Evolutionary conservation across 92 coral and sea anemone genomes (phyloP), one percentile per base, ranked within the genome.

Genomic region (Micromussa lordhowensis): DNA sequence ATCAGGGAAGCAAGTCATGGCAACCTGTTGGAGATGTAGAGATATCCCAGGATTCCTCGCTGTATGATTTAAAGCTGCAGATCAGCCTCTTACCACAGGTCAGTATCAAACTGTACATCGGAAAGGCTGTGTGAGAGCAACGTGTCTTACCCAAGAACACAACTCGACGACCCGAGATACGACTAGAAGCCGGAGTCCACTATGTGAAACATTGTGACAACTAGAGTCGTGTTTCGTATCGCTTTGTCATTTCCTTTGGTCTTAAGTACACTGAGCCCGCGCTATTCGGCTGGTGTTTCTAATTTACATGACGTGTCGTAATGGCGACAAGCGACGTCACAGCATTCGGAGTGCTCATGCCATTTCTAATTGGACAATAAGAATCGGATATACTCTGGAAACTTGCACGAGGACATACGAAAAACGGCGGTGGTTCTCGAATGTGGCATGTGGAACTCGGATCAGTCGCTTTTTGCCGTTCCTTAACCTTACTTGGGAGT

Each of bases 41-140:
- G 83, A 91, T 95, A 49, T 92, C 94, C 31, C 86, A 91, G 64
- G 96, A 95, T 18, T 87, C 82, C 68, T 75, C 91, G 32, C 87
- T 95, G 79, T 79, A 77, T 49, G 92, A 93, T 77, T 91, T 95
- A 36, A 95, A 93, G 90, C 55, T 75, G 54, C 93, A 92, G 75
- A 92, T 94, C 44, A 78, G 90, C 68, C 81, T 44, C n/a, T 61
- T 90, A 44, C 87, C 93, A 30, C 91, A 93, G 89, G 95, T 93
- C n/a, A 84, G 87, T 68, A 8, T 75, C 13, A 44, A 9, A 9
- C 14, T 44, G 51, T 44, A 44, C 7, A 40, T 9, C 3, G 4
- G 48, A 40, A 40, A 40, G 48, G 48, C 13, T 8, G 12, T 8
- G 51, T 44, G 51, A 44, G 1, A 44, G 13, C 51, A 44, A 40